Evolutionary conservation across 2,888 invertebrate genomes (phyloP).

Genomic region (Pseudanteris insignis): DNA sequence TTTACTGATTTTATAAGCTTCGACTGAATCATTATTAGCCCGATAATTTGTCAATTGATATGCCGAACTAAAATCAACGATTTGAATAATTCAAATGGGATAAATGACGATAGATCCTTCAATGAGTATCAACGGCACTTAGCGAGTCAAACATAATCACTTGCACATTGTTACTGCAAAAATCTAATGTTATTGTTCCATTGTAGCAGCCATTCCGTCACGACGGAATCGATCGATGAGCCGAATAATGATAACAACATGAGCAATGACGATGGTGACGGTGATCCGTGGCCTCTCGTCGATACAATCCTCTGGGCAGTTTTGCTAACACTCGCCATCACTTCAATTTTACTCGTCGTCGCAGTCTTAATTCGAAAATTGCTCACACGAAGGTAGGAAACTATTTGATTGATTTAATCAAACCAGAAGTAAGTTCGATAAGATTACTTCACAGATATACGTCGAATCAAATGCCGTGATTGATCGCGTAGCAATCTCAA

Average conservation of each 20-base stretch:
- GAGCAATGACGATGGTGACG: conserved; percentile 35
- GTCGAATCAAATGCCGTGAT: too few species aligned
- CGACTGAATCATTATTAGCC: too few species aligned
- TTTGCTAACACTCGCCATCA: conserved; percentile 48
- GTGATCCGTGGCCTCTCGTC: conserved; percentile 52
- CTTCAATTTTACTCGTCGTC: conserved; percentile 45
- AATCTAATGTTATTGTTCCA: conserved; percentile 35
- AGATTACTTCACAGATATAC: too few species aligned
- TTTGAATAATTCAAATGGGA: too few species aligned
- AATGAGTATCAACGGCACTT: conserved; percentile 19
- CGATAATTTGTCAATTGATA: too few species aligned
- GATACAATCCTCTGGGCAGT: conserved; percentile 52
- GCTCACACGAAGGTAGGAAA: conserved; percentile 5
- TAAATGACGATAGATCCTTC: conserved; percentile 8
- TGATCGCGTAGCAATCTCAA: too few species aligned
- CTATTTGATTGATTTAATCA: too few species aligned
- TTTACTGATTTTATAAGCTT: too few species aligned
- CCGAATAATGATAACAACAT: conserved; percentile 11
- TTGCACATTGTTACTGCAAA: too few species aligned
- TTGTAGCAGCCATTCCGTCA: conserved; percentile 29
- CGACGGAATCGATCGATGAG: conserved; percentile 33
- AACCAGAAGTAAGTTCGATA: too few species aligned
- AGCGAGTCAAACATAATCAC: too few species aligned
- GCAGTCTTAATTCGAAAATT: conserved; percentile 31
- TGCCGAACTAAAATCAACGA: too few species aligned